phyloP scores from a whole-genome alignment of 2,113 vertebrate genomes.

The Neolamprologus falcicula region DNA sequence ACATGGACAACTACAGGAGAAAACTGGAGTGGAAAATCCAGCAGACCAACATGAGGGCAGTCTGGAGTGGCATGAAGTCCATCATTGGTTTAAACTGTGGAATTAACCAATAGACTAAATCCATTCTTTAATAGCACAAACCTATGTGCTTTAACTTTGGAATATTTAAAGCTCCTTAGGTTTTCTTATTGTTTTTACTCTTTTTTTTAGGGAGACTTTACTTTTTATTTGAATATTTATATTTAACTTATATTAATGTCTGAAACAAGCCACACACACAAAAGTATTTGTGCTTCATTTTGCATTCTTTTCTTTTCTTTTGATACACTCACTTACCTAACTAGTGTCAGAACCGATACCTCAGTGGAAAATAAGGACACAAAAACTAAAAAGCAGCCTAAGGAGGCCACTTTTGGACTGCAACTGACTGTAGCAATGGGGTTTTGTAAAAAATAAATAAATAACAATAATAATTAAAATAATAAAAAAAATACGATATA shows the following conservation, averaged over 20 bases:
- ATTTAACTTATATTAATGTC: neutral
- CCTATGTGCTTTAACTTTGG: neutral
- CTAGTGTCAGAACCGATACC: neutral
- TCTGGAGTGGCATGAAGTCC: neutral
- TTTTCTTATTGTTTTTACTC: neutral
- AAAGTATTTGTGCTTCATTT: neutral
- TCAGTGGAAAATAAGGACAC: neutral
- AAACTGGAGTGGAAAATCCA: neutral
- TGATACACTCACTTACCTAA: neutral
- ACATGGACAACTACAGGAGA: neutral
- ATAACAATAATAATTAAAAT: neutral
- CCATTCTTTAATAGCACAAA: neutral
- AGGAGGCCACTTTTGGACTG: neutral
- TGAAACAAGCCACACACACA: neutral
- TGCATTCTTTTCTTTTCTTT: neutral
- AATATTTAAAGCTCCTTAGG: neutral
- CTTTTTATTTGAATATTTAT: neutral
- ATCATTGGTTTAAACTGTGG: neutral
- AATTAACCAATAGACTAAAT: neutral
- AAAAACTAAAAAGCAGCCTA: neutral
- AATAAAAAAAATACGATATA: accelerated
- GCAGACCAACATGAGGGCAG: neutral
- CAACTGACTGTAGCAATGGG: neutral
- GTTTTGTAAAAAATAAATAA: neutral
- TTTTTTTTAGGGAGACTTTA: neutral